phyloP scores from a whole-genome alignment of 2,113 vertebrate genomes.

The Paraplagusia blochii region DNA sequence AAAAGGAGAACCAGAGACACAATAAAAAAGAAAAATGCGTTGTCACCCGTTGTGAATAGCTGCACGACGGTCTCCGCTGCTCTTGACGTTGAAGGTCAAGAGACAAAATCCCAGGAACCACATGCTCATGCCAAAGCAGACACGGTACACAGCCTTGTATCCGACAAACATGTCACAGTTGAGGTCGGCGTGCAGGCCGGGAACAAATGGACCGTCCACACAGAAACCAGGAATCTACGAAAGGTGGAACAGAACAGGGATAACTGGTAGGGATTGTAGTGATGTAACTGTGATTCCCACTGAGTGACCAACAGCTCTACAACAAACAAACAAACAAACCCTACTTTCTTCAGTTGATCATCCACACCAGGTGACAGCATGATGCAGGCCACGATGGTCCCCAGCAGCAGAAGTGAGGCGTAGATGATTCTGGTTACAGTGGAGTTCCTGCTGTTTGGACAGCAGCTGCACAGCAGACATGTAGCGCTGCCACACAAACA shows the following conservation, averaged over 20 bases:
- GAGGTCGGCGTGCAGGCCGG: slow-evolving; percentile 62
- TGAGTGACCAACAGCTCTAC: too few species aligned
- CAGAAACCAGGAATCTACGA: slow-evolving; percentile 91
- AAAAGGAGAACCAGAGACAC: too few species aligned
- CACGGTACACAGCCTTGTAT: slow-evolving; percentile 90
- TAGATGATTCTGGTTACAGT: slow-evolving; percentile 87
- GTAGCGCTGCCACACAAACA: slow-evolving; percentile 86
- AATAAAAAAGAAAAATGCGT: too few species aligned
- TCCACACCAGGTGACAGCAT: slow-evolving; percentile 86
- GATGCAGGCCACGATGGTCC: slow-evolving; percentile 81
- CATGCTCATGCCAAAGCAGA: slow-evolving; percentile 88
- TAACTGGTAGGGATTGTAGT: too few species aligned
- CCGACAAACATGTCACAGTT: slow-evolving; percentile 87
- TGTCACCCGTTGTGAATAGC: slow-evolving; percentile 90
- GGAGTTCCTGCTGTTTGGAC: slow-evolving; percentile 84
- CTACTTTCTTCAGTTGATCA: slow-evolving; percentile 84
- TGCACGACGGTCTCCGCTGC: slow-evolving; percentile 85
- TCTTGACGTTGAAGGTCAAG: slow-evolving; percentile 86
- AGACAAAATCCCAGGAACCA: slow-evolving; percentile 84
- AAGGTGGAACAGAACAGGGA: too few species aligned
- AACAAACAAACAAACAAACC: too few species aligned
- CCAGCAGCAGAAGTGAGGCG: slow-evolving; percentile 83
- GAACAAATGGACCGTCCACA: slow-evolving; percentile 73
- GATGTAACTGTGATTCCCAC: too few species aligned
- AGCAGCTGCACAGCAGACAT: slow-evolving; percentile 86